Conservation (phyloP, 2,888 invertebrate species). For the Erebia ligea region DNA sequence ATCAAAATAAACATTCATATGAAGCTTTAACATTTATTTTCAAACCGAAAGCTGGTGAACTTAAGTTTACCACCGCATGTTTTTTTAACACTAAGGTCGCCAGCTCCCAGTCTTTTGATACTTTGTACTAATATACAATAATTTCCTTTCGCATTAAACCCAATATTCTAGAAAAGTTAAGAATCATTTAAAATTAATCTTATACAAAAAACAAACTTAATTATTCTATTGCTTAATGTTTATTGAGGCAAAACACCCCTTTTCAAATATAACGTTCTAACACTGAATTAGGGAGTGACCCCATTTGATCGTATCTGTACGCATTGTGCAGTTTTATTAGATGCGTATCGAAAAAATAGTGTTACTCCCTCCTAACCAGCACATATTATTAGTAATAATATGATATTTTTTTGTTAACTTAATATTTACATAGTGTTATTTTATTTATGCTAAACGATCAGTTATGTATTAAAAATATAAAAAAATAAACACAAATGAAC, state of each 20-base stretch:
- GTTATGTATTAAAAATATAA: constrained; percentile 25
- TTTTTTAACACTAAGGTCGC: constrained; percentile 1
- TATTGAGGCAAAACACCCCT: constrained; percentile 48
- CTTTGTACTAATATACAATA: constrained; percentile 81
- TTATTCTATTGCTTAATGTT: constrained; percentile 59
- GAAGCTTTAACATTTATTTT: constrained; percentile 51
- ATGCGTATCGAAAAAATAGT: constrained; percentile 32
- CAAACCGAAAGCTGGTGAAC: constrained; percentile 2
- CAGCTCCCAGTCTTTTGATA: constrained; percentile 31
- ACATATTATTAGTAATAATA: constrained; percentile 45
- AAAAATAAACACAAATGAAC: background rate
- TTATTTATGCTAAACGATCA: constrained; percentile 45
- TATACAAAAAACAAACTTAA: constrained; percentile 56
- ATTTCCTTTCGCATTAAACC: constrained; percentile 58
- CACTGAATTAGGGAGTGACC: constrained; percentile 47
- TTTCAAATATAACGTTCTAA: constrained; percentile 33
- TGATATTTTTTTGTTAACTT: constrained; percentile 54
- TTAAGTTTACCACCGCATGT: background rate
- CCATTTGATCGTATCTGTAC: constrained; percentile 47
- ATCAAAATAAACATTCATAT: constrained; percentile 71
- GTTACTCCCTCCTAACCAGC: constrained; percentile 45
- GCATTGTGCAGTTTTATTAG: background rate
- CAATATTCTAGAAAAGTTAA: constrained; percentile 57
- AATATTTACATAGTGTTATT: constrained; percentile 64
- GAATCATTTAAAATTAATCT: constrained; percentile 63